phyloP scores from a whole-genome alignment of 1,140 invertebrate genomes.

The Conopomorpha cramerella region DNA sequence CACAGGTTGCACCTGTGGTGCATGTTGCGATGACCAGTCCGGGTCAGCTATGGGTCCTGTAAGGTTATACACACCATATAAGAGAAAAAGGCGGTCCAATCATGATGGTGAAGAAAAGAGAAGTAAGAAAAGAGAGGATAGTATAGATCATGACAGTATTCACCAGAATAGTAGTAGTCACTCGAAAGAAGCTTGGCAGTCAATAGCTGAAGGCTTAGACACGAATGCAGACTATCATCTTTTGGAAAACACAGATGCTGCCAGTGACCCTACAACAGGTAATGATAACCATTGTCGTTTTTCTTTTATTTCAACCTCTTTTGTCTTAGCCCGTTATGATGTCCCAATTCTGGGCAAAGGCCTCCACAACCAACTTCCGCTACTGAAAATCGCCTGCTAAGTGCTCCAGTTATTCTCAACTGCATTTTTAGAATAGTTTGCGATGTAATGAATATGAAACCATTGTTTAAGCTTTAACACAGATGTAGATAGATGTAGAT shows the following conservation, averaged over 20 bases:
- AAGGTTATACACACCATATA: constrained; percentile 89
- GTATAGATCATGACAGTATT: constrained; percentile 53
- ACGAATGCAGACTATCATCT: constrained; percentile 58
- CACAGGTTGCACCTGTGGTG: constrained; percentile 92
- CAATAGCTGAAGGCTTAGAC: constrained; percentile 61
- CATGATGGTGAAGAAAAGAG: constrained; percentile 58
- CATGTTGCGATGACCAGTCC: constrained; percentile 91
- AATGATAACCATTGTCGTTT: no score
- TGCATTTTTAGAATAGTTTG: no score
- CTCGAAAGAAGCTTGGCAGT: constrained; percentile 64
- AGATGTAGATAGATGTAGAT: no score
- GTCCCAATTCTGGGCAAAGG: no score
- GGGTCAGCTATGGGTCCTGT: constrained; percentile 83
- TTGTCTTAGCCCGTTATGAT: no score
- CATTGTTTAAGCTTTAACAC: no score
- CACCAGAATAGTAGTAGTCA: constrained; percentile 51
- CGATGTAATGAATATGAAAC: no score
- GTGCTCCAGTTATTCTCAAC: no score
- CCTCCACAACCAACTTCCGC: no score
- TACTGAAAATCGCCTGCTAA: no score
- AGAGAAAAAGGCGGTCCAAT: constrained; percentile 75
- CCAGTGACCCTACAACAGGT: constrained; percentile 21
- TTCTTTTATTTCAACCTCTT: no score
- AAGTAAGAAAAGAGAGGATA: constrained; percentile 47
- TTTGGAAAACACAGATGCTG: constrained; percentile 23